Percentiles rank a stretch among this genome's conserved stretches.
Conservation (phyloP, 2,888 invertebrate species). For the Stegophylla sp. region DNA sequence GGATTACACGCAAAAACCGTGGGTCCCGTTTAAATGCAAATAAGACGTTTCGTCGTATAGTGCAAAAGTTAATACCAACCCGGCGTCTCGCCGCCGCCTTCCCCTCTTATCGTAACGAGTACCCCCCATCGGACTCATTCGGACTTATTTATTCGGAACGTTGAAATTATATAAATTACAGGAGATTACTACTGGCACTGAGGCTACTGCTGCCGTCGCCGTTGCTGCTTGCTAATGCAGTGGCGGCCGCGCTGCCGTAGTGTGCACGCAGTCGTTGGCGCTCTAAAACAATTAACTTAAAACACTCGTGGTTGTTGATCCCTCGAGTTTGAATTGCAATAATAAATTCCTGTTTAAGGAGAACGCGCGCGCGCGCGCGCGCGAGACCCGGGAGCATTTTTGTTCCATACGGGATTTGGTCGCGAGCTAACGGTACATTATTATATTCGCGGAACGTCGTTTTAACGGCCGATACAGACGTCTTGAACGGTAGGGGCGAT, state of each 20-base stretch:
- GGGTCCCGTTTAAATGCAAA: constrained; percentile 57
- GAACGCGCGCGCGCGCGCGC: background rate
- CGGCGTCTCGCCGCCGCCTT: background rate
- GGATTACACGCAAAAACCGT: constrained; percentile 51
- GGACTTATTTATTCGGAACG: constrained; percentile 56
- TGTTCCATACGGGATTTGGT: constrained; percentile 8
- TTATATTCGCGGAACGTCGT: no score
- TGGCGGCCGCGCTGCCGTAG: background rate
- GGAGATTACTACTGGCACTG: constrained; percentile 48
- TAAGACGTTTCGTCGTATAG: constrained; percentile 50
- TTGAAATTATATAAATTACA: constrained; percentile 56
- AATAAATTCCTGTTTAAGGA: constrained; percentile 42
- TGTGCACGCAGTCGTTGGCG: constrained; percentile 23
- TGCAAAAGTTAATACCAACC: constrained; percentile 46
- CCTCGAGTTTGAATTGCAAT: constrained; percentile 45
- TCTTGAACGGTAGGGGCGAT: no score
- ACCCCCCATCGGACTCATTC: constrained; percentile 52
- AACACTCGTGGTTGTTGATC: constrained; percentile 51
- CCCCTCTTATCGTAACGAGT: constrained; percentile 14
- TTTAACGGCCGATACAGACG: no score
- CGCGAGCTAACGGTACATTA: no score
- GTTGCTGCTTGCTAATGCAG: no score
- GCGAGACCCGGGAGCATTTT: constrained; percentile 7
- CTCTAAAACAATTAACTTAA: constrained; percentile 52
- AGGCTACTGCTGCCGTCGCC: no score